Base-by-base conservation (phyloP, 2,113 vertebrate species). In the Neotoma lepida region DNA sequence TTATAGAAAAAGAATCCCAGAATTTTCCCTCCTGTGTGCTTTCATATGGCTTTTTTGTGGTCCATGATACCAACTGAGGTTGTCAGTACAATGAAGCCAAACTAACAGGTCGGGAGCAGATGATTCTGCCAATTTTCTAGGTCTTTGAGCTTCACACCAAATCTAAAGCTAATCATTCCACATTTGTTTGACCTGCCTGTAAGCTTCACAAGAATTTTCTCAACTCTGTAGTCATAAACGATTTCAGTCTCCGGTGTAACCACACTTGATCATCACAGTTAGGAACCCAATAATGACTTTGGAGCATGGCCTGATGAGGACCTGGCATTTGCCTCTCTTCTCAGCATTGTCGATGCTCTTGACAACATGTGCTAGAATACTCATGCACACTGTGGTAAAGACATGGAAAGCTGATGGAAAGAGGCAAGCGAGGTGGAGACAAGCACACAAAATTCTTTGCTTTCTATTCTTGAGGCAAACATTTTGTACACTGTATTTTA, bases 401-500 rank as follows among this genome's bases (percentile, higher is more conserved):
- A 41, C n/a, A 30, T 82, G 35, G n/a, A 82, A 41, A 7, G n/a
- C 39, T 41, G 24, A 7, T 82, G 24, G 26, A 61, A 82, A 9
- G 7, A 17, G 24, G 54, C 39, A n/a, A 7, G 7, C 14, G 22
- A 13, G 18, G 10, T n/a, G 54, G n/a, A 58, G 26, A 28, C 78
- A 35, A 89, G 61, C 85, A 30, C 22, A 39, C 61, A 56, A 41
- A 87, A 58, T 61, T 61, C 41, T 61, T 24, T 82, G n/a, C n/a
- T 82, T 41, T 58, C 54, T 39, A 4, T 61, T 61, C 24, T 41
- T 61, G 51, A 58, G 6, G 54, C n/a, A 61, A 14, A 17, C 3
- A 90, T 51, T 96, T 85, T 71, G 26, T 76, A 81, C 56, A 58
- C 73, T 80, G 49, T 56, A 90, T 96, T 95, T 89, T 33, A 35